Evolutionary conservation across 2,797 vertebrate genomes (phyloP).

Genomic region (Premnoplex brunnescens): DNA sequence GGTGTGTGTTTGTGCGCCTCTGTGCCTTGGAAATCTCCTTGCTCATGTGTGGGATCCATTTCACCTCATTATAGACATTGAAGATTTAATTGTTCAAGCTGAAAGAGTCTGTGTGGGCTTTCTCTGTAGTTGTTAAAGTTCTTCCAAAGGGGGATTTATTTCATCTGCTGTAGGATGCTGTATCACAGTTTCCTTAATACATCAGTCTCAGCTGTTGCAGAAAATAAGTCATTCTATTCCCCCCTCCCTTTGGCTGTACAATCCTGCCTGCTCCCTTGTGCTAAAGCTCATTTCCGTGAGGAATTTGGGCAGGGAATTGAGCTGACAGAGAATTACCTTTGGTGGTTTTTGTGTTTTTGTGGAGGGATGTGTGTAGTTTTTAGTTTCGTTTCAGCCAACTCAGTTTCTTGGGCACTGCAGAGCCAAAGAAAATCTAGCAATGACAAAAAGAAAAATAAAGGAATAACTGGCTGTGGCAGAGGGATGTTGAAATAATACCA

Average conservation of each 20-base stretch:
- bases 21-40: background rate
- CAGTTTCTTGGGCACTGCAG: background rate
- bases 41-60: background rate
- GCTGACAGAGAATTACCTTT: background rate
- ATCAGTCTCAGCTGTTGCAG: background rate
- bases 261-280: background rate
- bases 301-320: background rate
- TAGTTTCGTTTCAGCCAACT: background rate
- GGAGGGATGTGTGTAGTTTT: background rate
- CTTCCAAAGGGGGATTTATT: constrained; percentile 6
- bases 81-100: constrained; percentile 2
- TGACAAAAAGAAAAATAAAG: background rate
- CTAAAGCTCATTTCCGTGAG: background rate
- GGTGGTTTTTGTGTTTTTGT: background rate
- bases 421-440: background rate
- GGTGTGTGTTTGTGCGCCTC: background rate
- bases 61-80: background rate
- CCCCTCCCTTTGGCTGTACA: background rate
- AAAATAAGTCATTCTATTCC: background rate
- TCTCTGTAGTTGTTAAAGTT: background rate
- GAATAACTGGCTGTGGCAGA: background rate
- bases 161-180: background rate
- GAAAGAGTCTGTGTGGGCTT: background rate
- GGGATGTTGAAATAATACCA: background rate
- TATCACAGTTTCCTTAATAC: background rate